phyloP scores from a whole-genome alignment of 2,797 vertebrate genomes.

The Parauchenoglanis punctatus region DNA sequence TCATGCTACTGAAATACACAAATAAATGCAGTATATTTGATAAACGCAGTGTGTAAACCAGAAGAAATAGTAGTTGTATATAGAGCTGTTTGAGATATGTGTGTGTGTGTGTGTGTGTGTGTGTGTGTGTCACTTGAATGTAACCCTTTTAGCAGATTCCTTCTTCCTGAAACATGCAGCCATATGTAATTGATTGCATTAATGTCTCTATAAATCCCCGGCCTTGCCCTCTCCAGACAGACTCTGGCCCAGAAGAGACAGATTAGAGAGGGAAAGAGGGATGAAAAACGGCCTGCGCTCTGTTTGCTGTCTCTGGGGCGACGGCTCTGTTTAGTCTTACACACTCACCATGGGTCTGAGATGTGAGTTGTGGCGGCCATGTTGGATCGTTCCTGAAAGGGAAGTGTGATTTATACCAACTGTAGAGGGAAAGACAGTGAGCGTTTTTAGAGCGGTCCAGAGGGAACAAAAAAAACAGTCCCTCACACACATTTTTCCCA shows the following conservation, averaged over 20 bases:
- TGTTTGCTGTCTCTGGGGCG: conserved; percentile 51
- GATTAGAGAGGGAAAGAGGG: conserved; percentile 66
- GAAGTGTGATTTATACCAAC: conserved; percentile 44
- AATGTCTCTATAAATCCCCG: conserved; percentile 77
- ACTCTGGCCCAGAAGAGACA: conserved; percentile 60
- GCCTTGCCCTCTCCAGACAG: conserved; percentile 64
- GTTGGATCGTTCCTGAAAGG: conserved; percentile 61
- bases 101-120: conserved; percentile 16
- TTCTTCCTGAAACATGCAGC: conserved; percentile 57
- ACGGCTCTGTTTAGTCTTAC: conserved; percentile 65
- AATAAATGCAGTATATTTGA: not conserved
- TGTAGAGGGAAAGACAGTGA: conserved; percentile 9
- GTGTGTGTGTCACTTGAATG: conserved; percentile 66
- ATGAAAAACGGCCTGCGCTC: conserved; percentile 66
- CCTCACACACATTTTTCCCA: conserved; percentile 2
- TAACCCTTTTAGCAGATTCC: conserved; percentile 62
- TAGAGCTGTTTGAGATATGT: not conserved
- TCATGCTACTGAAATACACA: not conserved
- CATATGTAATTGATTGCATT: conserved; percentile 71
- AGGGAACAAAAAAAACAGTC: not conserved
- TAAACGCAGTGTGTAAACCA: not conserved
- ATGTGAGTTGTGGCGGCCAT: conserved; percentile 69
- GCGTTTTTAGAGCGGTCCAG: not conserved
- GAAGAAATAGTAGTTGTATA: not conserved
- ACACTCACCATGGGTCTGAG: conserved; percentile 54